Evolutionary conservation across 2,113 vertebrate species (phyloP).

Genomic region (Phalacrocorax aristotelis): DNA sequence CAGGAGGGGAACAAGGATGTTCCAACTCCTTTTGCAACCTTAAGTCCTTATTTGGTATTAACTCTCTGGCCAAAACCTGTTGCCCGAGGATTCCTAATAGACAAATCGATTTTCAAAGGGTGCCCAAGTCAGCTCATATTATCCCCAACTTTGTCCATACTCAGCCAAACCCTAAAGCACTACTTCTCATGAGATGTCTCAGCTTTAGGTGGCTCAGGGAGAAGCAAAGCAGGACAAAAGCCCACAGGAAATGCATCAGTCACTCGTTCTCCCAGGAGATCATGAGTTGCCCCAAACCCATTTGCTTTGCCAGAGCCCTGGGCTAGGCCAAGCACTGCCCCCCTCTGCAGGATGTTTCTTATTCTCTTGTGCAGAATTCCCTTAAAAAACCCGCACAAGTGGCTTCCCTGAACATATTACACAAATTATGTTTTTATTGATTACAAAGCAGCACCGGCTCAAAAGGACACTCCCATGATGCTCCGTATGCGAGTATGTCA

Average conservation of each 20-base stretch:
- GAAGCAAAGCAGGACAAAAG: not conserved
- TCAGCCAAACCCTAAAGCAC: not conserved
- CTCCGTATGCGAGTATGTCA: not conserved
- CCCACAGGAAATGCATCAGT: not conserved
- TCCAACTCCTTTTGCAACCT: not conserved
- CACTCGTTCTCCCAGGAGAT: not conserved
- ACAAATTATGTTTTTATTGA: not conserved
- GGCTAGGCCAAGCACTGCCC: not conserved
- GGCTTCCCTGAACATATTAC: not conserved
- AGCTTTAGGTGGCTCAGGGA: not conserved
- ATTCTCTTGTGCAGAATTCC: not conserved
- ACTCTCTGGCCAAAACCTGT: not conserved
- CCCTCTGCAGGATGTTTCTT: rapidly evolving
- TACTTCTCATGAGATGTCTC: not conserved
- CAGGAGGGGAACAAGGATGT: not conserved
- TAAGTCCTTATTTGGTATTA: not conserved
- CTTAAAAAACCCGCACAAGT: not conserved
- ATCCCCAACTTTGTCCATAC: not conserved
- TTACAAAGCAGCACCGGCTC: not conserved
- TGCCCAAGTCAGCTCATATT: not conserved
- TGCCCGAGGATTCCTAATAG: not conserved
- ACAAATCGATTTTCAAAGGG: not conserved
- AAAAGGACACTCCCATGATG: not conserved
- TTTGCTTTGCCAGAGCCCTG: not conserved
- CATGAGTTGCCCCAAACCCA: not conserved